Base-by-base conservation (phyloP, 2,888 invertebrate species). In the Bombylius discolor region DNA sequence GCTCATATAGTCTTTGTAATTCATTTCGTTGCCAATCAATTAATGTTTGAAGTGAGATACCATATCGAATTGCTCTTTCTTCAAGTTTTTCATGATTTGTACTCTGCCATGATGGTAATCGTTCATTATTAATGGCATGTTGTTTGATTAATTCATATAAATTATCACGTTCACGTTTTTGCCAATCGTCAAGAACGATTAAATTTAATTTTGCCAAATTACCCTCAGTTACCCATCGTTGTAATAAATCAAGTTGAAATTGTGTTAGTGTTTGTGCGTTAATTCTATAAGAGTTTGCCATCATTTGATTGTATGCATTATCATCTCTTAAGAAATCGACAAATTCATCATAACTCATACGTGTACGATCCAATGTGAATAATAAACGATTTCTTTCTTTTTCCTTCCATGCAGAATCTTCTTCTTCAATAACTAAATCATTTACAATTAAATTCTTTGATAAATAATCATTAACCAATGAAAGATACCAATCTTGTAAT, bases 121-220 rank as follows among this genome's bases (percentile, higher is more conserved):
- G 66, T 3, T 63, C 63, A 13, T 64, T 55, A 1, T 60, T 65
- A 56, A 68, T 67, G 51, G 66, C 69, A 48, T 70, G 70, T n/a
- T 64, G 66, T 47, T 65, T 64, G 31, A 72, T 70, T 34, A 72
- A 62, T 4, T 63, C 64, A 56, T 70, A 72, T 1, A 72, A 62
- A 5, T 70, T 71, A 62, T 71, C 70, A 4, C 71, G 67, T 58
- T 71, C 70, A 32, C 60, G 62, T 45, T 64, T 64, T 58, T 72
- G 68, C 72, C 72, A 72, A 1, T 56, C 48, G 52, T 65, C 63
- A 0, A 71, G 59, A 1, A 56, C 53, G 1, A 69, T 65, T 23
- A 72, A 58, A 0, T 52, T 57, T 2, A 65, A 66, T 6, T 63
- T 60, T 48, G 72, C 70, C 3, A 72, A 56, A 9, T 67, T 56